Conservation (phyloP, 2,888 invertebrate genomes). For the Hedya salicella region DNA sequence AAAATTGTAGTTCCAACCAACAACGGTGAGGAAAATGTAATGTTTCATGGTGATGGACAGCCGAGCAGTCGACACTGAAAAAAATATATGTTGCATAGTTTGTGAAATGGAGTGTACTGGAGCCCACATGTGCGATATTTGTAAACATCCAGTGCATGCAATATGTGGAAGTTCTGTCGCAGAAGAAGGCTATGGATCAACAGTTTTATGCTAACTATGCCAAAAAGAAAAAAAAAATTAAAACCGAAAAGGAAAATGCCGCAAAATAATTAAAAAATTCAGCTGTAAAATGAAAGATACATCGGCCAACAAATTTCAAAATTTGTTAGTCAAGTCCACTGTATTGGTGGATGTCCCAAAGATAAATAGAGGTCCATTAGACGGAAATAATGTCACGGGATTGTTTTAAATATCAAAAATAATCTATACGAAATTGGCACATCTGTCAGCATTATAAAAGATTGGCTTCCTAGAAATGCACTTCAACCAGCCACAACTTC, state of each 20-base stretch:
- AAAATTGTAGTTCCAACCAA: not conserved
- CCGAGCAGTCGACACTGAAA: not conserved
- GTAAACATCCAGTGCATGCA: conserved; percentile 4
- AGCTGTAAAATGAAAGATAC: conserved; percentile 5
- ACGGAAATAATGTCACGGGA: not conserved
- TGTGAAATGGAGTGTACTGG: conserved; percentile 9
- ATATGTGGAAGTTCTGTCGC: not conserved
- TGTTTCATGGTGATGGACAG: conserved; percentile 4
- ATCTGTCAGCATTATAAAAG: conserved; percentile 12
- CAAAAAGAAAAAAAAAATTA: conserved; percentile 3
- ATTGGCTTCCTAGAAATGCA: conserved; percentile 1
- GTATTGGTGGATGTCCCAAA: conserved; percentile 3
- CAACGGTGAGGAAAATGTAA: not conserved
- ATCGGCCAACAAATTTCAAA: conserved; percentile 1
- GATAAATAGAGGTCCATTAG: conserved; percentile 8
- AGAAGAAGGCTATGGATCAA: conserved; percentile 7
- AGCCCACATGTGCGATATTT: conserved; percentile 4
- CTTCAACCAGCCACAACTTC: conserved; percentile 5
- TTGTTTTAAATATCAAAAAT: conserved; percentile 6
- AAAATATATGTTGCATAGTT: conserved; percentile 1
- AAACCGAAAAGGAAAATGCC: not conserved
- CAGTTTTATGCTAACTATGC: not conserved
- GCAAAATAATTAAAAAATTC: not conserved
- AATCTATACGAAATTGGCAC: conserved; percentile 7
- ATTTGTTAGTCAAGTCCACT: not conserved